Percentiles rank a stretch among this genome's conserved stretches.
These are phyloP conservation scores for Drosophila arawakana DNA, from an alignment of 1,140 invertebrate genomes.

Conservation along the genomic window DNA sequence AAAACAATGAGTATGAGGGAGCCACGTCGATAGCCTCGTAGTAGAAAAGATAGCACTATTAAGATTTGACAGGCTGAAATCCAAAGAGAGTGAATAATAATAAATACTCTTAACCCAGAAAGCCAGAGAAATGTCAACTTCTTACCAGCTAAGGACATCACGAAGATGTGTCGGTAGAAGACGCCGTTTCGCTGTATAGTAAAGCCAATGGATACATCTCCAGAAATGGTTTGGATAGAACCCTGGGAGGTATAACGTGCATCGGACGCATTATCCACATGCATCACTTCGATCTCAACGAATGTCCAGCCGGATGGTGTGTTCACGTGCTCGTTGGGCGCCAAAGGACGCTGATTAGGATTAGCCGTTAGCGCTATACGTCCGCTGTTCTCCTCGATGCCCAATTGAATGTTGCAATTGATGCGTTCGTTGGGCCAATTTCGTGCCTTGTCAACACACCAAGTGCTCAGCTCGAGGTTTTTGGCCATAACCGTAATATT, in stretches of 20 bases:
- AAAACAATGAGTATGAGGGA: constrained; percentile 66
- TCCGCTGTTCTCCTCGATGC: constrained; percentile 41
- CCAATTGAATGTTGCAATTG: constrained; percentile 63
- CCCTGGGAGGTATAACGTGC: constrained; percentile 50
- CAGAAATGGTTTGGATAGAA: constrained; percentile 55
- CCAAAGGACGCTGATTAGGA: constrained; percentile 38
- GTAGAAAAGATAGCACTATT: constrained; percentile 66
- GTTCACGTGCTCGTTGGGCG: constrained; percentile 62
- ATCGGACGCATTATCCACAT: constrained; percentile 41
- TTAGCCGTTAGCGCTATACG: constrained; percentile 56
- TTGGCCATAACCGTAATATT: constrained; percentile 52
- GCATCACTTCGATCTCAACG: constrained; percentile 46
- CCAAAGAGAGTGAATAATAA: background rate
- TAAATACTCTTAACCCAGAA: background rate
- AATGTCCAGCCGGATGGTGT: constrained; percentile 73
- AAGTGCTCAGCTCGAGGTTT: constrained; percentile 61
- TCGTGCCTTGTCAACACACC: constrained; percentile 67
- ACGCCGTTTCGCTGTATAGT: constrained; percentile 56
- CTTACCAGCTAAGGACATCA: constrained; percentile 65
- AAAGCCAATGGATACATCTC: constrained; percentile 70
- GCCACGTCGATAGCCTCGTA: constrained; percentile 72
- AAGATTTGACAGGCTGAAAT: constrained; percentile 61
- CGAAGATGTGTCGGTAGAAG: constrained; percentile 69
- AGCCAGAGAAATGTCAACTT: background rate
- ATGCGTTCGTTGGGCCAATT: constrained; percentile 78